Evolutionary conservation across 2,113 vertebrate genomes (phyloP).

Genomic region (Baryphthengus martii): DNA sequence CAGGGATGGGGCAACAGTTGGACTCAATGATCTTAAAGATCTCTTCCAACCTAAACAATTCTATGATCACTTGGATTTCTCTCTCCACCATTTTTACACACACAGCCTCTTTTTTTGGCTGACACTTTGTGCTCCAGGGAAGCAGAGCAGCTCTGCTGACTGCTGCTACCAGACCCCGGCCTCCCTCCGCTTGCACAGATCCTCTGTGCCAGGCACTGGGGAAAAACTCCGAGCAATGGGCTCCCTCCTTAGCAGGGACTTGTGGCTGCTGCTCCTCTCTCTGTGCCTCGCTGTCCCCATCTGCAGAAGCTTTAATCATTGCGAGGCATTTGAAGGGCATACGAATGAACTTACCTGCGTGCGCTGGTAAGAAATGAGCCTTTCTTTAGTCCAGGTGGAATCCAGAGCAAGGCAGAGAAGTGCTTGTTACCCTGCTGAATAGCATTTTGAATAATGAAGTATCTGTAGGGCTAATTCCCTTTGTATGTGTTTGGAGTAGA

Average conservation of each 20-base stretch:
- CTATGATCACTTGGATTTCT: background rate
- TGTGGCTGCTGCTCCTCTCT: background rate
- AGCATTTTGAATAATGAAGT: background rate
- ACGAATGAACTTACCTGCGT: background rate
- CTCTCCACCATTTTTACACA: rapidly evolving
- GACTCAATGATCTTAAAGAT: background rate
- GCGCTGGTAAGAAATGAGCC: background rate
- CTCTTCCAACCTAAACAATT: background rate
- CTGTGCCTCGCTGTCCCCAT: rapidly evolving
- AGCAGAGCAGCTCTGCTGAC: rapidly evolving
- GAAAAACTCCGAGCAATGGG: background rate
- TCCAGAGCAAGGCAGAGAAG: background rate
- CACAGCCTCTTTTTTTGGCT: background rate
- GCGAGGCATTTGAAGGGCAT: background rate
- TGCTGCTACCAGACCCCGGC: rapidly evolving
- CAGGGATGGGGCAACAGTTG: no score
- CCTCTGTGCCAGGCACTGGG: rapidly evolving
- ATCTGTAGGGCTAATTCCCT: background rate
- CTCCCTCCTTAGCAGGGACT: background rate
- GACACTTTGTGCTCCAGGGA: background rate
- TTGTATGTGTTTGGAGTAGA: background rate
- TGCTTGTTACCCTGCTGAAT: background rate
- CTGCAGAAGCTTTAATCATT: background rate
- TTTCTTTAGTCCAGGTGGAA: background rate
- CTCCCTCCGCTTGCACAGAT: background rate